phyloP scores from a whole-genome alignment of 2,113 vertebrate species.

The Pogonocichla stellata region DNA sequence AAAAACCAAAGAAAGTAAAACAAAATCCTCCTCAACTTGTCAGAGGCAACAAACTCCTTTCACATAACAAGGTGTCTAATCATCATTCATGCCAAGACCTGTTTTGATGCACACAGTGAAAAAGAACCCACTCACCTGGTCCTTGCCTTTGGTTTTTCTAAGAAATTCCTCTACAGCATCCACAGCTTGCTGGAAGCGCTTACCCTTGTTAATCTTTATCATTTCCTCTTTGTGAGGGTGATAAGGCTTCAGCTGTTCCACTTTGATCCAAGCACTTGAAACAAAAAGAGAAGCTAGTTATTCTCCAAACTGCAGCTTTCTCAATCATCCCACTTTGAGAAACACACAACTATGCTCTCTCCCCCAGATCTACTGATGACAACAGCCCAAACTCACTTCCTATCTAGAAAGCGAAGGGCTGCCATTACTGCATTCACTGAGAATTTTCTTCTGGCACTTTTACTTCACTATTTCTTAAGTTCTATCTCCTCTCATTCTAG shows the following conservation, averaged over 20 bases:
- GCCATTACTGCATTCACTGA: neutral
- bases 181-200: constrained; percentile 96
- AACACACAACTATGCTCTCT: neutral
- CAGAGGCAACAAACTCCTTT: neutral
- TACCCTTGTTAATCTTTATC: constrained; percentile 99
- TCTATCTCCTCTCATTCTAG: neutral
- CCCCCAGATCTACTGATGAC: neutral
- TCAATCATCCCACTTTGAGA: neutral
- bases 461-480: neutral
- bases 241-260: constrained; percentile 98
- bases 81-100: neutral
- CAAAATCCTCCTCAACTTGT: neutral
- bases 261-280: constrained; percentile 97
- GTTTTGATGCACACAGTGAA: neutral
- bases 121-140: constrained; percentile 80
- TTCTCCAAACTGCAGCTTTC: neutral
- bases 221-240: constrained; percentile 97
- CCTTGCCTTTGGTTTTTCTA: constrained; percentile 92
- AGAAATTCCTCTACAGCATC: constrained; percentile 97
- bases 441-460: neutral
- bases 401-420: neutral
- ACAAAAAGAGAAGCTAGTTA: neutral
- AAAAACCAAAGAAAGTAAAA: neutral
- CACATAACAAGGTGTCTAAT: neutral
- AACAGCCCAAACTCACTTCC: neutral